Evolutionary conservation across 2,113 vertebrate species (phyloP), one percentile per base, ranked within the genome.

Genomic region (Synodontis membranacea): DNA sequence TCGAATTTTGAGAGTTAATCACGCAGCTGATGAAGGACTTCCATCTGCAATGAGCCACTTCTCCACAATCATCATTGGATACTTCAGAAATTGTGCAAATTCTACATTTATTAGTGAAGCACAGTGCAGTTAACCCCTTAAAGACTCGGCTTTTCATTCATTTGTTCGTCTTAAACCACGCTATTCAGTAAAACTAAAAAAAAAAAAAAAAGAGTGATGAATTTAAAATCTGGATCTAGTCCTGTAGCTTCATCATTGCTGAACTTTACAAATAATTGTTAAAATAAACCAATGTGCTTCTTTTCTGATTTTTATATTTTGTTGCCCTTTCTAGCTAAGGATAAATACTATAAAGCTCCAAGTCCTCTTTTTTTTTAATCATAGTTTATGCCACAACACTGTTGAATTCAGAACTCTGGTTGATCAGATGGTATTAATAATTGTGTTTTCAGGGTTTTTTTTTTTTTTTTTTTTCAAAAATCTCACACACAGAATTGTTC

Each of bases 11-110:
- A 31, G 75, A 34, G 75, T 78, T 78, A 52, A 78, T 52, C 75
- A 52, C 7, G 9, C 75, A 34, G n/a, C 75, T 78, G 75, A 52
- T 78, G 46, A 78, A 78, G n/a, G 75, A 52, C 44, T 48, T 76
- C 74, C 74, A 76, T 78, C 75, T 52, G 75, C 46, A 78, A 1
- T 19, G n/a, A 52, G n/a, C n/a, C n/a, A 1, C n/a, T 31, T 78
- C 75, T 76, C 44, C 15, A 76, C 12, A 76, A 76, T 76, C 25
- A 48, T 76, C 42, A 7, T 28, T n/a, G 28, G 28, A 44, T 19
- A 48, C 28, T n/a, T 74, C 42, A 46, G 25, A 48, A 17, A 0
- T 2, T 37, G 21, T 34, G 11, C 17, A 23, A 54, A 34, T 23
- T 79, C 15, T 10, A 21, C 0, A 4, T 54, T 52, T 52, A 34